Evolutionary conservation across 2,888 invertebrate genomes (phyloP), one percentile per base, ranked within the genome.

Genomic region (Deroplatys truncata): DNA sequence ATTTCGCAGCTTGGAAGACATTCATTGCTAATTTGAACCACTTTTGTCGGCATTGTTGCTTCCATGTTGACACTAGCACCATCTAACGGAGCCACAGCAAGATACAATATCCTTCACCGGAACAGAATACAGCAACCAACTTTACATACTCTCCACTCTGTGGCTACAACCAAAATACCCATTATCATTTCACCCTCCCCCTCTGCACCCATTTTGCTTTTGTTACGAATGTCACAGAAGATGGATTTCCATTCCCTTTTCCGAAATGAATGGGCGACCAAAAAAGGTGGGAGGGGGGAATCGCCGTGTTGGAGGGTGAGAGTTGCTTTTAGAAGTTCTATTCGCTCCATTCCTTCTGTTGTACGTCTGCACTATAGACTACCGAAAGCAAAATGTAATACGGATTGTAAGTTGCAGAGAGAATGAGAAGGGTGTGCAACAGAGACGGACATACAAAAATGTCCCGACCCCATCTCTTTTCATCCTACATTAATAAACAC

Each of bases 401-500:
- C 20, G 56, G 56, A 72, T 72, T 72, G 56, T 72, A 72, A 72
- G 56, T 72, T 72, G 56, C 5, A 72, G 25, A 72, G 56, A 72
- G 56, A 25, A 72, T 16, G 56, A 72, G 56, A 72, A 13, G 43
- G 43, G 43, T 43, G 43, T 43, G 43, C 43, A 43, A 43, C 43
- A 43, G 56, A 72, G 56, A 72, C 25, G 56, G 25, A 72, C 56
- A 7, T 72, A 72, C 56, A 72, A 72, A 72, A 72, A 72, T 72
- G 56, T 13, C 56, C 56, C 56, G 56, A 72, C 56, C 56, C 56
- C 25, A 25, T 72, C 56, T 72, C 56, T 72, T 72, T 72, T 84
- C 85, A 90, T 89, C 88, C 90, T 90, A 89, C 90, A 90, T 90
- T 90, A 90, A 90, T 90, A 90, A 90, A 90, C 90, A 90, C 90